Percentiles rank a stretch among this genome's conserved stretches.
Conservation (phyloP, 2,797 vertebrate species). For the Pitangus sulphuratus region DNA sequence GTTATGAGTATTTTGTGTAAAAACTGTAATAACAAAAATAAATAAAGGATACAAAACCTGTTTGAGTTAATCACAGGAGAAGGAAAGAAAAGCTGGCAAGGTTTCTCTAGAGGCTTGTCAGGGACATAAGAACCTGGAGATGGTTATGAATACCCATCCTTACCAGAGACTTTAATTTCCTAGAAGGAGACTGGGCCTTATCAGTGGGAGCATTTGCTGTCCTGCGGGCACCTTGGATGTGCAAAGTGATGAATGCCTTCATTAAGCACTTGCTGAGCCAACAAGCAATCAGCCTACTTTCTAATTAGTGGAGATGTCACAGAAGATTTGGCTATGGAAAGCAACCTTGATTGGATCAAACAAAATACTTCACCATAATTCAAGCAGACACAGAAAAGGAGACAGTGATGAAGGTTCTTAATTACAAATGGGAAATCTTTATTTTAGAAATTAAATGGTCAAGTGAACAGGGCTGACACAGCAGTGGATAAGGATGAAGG, state of each 20-base stretch:
- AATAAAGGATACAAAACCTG: background rate
- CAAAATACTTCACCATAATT: background rate
- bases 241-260: constrained; percentile 26
- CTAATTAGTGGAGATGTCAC: constrained; percentile 41
- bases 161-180: background rate
- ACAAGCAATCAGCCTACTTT: constrained; percentile 10
- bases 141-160: background rate
- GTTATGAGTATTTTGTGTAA: background rate
- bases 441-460: constrained; percentile 44
- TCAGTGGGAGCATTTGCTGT: background rate
- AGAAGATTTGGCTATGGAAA: background rate
- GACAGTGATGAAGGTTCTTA: constrained; percentile 42
- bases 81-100: background rate
- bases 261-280: constrained; percentile 10
- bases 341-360: constrained; percentile 33
- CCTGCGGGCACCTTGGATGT: background rate
- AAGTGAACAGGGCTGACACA: background rate
- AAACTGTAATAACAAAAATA: background rate
- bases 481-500: background rate
- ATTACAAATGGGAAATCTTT: constrained; percentile 38
- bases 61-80: background rate
- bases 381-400: background rate
- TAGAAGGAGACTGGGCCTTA: background rate
- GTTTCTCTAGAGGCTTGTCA: background rate
- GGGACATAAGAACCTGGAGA: background rate